Base-by-base conservation (phyloP, 2,113 vertebrate species). In the Cyanoderma ruficeps region DNA sequence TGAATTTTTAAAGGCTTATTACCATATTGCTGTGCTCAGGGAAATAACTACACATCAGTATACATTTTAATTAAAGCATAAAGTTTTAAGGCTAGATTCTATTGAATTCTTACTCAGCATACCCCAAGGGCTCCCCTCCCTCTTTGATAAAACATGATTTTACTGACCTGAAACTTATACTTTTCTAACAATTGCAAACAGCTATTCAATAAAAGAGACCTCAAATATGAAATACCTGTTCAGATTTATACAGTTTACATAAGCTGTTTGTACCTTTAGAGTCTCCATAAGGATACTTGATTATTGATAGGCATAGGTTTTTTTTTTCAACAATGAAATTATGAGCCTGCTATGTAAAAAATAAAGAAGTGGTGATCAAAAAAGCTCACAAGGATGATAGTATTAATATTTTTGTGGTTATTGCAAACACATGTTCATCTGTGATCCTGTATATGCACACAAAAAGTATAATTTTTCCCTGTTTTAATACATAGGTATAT, bases 1-100 rank as follows among this genome's bases (percentile, higher is more conserved):
- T 72, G 89, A 96, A 85, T 82, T 92, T 96, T 96, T 94, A 93
- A 95, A 93, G 47, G 60, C 61, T 90, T 65, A 96, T 97, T 97
- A 95, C 75, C 95, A 97, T 92, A 93, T 71, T 94, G 91, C 96
- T 95, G 92, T 80, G 90, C 91, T 97, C 93, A 93, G 96, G 95
- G 72, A 97, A 96, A 95, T 31, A 82, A 81, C 95, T 96, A 78
- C 69, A 75, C 87, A 94, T 94, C 90, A 86, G 55, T 93, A 93
- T 94, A 84, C 92, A 93, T 96, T 96, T 97, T 97, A 97, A 97
- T 97, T 98, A 97, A 97, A 96, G 80, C 39, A 72, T 86, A 89
- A 96, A 93, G 44, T 93, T 83, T 94, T 94, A 94, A 94, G 74
- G 93, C 67, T 90, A 80, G 64, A 96, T 95, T 89, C 69, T 81